phyloP scores from a whole-genome alignment of 2,888 invertebrate genomes.

The Phymatocera aterrima region DNA sequence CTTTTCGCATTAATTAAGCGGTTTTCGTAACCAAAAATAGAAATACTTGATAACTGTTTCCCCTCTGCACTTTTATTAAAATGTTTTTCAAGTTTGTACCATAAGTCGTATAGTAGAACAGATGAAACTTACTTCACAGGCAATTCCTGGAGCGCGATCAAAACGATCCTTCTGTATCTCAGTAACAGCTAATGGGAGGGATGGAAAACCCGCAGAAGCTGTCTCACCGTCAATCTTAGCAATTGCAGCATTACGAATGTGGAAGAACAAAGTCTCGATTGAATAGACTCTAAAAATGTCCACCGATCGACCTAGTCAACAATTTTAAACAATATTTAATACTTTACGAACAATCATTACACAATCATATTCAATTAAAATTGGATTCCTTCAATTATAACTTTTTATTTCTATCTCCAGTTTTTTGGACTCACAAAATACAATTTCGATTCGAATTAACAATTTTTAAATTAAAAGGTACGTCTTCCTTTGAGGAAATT shows the following conservation, averaged over 20 bases:
- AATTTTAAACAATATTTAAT: slow-evolving; percentile 12
- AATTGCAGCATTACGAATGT: slow-evolving; percentile 60
- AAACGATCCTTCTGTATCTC: slow-evolving; percentile 73
- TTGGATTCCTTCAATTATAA: no score
- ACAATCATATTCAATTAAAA: neutral
- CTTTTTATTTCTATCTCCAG: no score
- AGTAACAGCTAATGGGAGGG: slow-evolving; percentile 57
- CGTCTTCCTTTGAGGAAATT: no score
- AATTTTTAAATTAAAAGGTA: no score
- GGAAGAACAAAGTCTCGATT: slow-evolving; percentile 67
- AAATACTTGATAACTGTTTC: no score
- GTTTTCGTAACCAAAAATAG: no score
- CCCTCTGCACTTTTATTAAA: neutral
- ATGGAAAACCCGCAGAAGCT: slow-evolving; percentile 50
- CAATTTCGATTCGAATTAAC: no score
- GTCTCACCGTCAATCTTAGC: neutral
- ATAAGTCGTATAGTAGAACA: neutral
- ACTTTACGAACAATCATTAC: neutral
- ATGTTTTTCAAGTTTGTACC: no score
- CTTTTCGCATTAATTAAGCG: no score
- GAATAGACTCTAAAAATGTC: slow-evolving; percentile 65
- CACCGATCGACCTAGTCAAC: slow-evolving; percentile 51
- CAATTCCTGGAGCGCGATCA: slow-evolving; percentile 64
- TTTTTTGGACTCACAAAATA: no score
- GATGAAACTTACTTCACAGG: slow-evolving; percentile 69